Evolutionary conservation across 1,140 invertebrate species (phyloP), one percentile per base, ranked within the genome.

Genomic region (Trachelipus rathkii): DNA sequence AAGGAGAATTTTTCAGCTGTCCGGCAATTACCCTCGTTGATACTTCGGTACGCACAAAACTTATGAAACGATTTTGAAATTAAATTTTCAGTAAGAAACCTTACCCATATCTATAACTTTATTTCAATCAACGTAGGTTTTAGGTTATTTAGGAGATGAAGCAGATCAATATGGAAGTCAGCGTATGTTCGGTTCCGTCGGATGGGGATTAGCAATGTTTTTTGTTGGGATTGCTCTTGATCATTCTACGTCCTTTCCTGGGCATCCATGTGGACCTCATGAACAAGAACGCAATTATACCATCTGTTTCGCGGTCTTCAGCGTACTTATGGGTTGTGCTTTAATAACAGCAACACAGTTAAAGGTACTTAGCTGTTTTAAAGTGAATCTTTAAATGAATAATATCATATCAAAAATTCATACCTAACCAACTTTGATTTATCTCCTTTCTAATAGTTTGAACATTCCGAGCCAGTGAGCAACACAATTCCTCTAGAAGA

Each of bases 121-220:
- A 33, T 33, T 33, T 33, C 2, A 33, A 33, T 33, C 8, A 60
- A 13, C 19, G 15, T 71, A 78, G 77, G 92, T 98, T 21, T 53
- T 82, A 50, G 94, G 92, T 0, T 88, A 96, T 74, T 88, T 98
- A 0, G 94, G 93, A 0, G 95, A 97, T 84, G 92, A 95, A 86
- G 94, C 94, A 81, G 87, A 88, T 77, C 90, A 91, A 81, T 99
- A 99, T 84, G 96, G 96, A 0, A 92, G 96, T 80, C 96, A 99
- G 85, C 89, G 97, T 81, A 98, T 99, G 95, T 99, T 98, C 84
- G 97, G 97, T 0, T 98, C 96, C 44, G 86, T 98, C 69, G 97
- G 97, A 23, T 98, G 96, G 97, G 97, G 95, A 44, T 85, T 99
- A 77, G 93, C 96, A 11, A 99, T 99, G 97, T 98, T 99, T 85